Conservation (phyloP, 2,888 invertebrate species). For the Suillia variegata region DNA sequence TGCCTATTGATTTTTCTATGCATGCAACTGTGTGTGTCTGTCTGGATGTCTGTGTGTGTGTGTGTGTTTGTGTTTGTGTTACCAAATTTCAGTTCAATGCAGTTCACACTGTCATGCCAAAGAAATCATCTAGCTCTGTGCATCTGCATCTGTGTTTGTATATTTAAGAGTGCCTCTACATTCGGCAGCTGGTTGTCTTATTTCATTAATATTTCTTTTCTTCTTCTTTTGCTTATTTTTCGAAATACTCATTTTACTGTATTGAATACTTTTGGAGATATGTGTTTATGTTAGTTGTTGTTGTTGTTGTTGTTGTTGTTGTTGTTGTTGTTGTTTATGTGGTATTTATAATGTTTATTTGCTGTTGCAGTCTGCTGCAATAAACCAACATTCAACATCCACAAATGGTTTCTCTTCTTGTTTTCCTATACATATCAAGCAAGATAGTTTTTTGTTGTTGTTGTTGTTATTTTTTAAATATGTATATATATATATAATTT, state of each 20-base stretch:
- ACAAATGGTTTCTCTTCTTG: neutral
- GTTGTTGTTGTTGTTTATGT: neutral
- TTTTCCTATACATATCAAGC: no score
- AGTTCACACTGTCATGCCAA: no score
- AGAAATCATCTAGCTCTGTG: neutral
- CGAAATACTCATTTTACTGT: constrained; percentile 21
- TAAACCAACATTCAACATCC: constrained; percentile 29
- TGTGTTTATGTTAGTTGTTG: neutral
- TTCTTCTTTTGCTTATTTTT: no score
- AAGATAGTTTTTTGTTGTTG: no score
- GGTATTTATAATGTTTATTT: constrained; percentile 15
- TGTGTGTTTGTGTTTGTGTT: constrained; percentile 4
- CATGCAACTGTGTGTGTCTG: neutral
- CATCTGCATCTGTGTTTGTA: neutral
- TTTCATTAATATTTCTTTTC: neutral
- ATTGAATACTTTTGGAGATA: constrained; percentile 32
- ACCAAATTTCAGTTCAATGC: no score
- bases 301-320: constrained; percentile 6
- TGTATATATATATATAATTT: no score
- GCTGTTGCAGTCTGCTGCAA: constrained; percentile 22
- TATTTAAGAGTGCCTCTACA: neutral
- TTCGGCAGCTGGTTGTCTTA: neutral
- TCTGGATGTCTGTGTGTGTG: neutral
- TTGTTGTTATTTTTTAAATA: no score
- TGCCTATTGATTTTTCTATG: neutral